Percentiles rank a stretch among this genome's conserved stretches.
Conservation (phyloP, 2,113 vertebrate genomes). For the Ailuropoda melanoleuca region DNA sequence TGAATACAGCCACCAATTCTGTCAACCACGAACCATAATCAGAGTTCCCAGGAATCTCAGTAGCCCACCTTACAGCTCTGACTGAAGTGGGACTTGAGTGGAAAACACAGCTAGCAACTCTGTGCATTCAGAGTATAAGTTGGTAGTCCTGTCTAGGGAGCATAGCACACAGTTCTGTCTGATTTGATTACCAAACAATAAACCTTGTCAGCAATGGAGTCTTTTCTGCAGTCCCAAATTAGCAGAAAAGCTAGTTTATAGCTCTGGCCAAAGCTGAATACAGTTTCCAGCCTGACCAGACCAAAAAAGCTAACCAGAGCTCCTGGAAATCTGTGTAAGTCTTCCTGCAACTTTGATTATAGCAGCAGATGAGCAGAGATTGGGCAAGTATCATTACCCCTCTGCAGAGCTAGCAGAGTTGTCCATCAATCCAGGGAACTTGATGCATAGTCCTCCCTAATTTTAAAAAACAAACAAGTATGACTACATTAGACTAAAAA, state of each 20-base stretch:
- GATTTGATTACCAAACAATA: neutral
- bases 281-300: neutral
- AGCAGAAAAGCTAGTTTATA: neutral
- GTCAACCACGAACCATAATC: neutral
- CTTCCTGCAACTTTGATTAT: neutral
- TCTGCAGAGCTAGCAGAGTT: neutral
- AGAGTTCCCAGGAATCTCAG: neutral
- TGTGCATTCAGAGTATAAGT: neutral
- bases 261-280: neutral
- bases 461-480: neutral
- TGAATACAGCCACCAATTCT: neutral
- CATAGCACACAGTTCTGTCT: neutral
- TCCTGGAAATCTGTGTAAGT: neutral
- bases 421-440: neutral
- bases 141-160: neutral
- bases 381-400: neutral
- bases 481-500: neutral
- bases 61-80: neutral
- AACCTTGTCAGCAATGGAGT: neutral
- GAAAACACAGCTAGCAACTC: neutral
- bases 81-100: neutral
- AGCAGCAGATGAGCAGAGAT: neutral
- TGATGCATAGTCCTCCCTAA: neutral
- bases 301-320: neutral
- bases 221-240: neutral